Percentiles rank a stretch among this genome's conserved stretches.
Conservation (phyloP, 2,888 invertebrate genomes). For the Coenonympha arcania region DNA sequence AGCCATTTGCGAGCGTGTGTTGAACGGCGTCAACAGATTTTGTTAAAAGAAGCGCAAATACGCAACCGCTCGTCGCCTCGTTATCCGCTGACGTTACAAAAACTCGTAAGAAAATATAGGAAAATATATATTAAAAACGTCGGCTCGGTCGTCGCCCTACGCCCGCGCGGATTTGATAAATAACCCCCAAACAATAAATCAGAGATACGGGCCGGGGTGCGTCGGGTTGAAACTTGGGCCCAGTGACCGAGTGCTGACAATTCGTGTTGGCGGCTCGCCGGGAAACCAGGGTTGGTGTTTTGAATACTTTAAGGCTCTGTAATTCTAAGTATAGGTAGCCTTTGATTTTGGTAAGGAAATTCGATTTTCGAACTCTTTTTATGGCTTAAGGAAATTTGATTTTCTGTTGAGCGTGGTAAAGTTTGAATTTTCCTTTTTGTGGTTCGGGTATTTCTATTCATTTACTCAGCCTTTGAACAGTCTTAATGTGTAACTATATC, state of each 20-base stretch:
- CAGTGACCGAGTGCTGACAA: conserved; percentile 45
- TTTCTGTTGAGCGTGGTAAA: too few species aligned
- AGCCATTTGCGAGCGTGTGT: conserved; percentile 31
- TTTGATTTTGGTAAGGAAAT: too few species aligned
- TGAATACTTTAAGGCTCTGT: neutral
- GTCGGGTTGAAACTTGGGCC: conserved; percentile 33
- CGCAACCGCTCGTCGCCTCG: conserved; percentile 49
- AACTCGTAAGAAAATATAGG: conserved; percentile 47
- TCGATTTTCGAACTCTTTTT: too few species aligned
- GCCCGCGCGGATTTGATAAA: conserved; percentile 56
- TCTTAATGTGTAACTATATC: too few species aligned
- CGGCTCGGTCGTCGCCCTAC: conserved; percentile 32
- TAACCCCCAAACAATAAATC: conserved; percentile 57
- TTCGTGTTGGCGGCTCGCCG: conserved; percentile 1
- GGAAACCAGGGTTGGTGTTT: neutral
- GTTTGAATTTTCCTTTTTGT: too few species aligned
- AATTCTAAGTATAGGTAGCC: neutral
- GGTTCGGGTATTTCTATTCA: too few species aligned
- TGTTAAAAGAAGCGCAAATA: conserved; percentile 42
- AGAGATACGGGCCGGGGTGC: conserved; percentile 33
- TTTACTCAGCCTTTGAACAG: too few species aligned
- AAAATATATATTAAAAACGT: conserved; percentile 37
- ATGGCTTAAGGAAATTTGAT: too few species aligned
- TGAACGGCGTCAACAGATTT: conserved; percentile 44
- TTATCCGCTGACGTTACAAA: conserved; percentile 57